phyloP scores from a whole-genome alignment of 2,888 invertebrate genomes.

The Tubulanus polymorphus region DNA sequence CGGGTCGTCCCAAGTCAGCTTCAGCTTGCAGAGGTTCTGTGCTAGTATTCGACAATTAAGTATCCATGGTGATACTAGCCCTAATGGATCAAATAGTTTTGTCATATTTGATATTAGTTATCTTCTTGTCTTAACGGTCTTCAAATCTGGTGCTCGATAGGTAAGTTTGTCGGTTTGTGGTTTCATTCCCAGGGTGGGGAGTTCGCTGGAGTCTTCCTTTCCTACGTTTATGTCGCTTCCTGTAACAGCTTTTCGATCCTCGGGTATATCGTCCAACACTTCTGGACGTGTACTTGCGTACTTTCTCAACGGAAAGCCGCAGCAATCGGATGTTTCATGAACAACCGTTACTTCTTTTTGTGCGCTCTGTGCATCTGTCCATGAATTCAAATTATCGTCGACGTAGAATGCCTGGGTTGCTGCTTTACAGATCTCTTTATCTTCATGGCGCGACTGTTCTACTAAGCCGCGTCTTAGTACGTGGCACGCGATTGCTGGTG shows the following conservation, averaged over 20 bases:
- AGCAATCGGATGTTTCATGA: not conserved
- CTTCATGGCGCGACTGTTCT: not conserved
- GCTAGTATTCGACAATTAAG: not conserved
- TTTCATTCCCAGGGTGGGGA: not conserved
- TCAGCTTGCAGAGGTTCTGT: not conserved
- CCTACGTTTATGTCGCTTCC: not conserved
- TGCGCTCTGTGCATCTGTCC: not conserved
- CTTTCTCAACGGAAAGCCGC: not conserved
- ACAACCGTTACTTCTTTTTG: not conserved
- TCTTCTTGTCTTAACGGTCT: not conserved
- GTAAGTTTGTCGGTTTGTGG: not conserved
- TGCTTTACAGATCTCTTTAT: not conserved
- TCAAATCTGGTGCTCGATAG: not conserved
- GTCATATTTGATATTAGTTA: not conserved
- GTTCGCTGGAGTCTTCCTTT: not conserved
- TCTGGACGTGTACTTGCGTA: not conserved
- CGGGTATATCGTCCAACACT: not conserved
- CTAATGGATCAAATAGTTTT: not conserved
- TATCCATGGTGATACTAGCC: not conserved
- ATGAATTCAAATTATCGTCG: not conserved
- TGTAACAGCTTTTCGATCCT: not conserved
- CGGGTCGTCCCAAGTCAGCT: not conserved
- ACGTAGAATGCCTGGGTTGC: not conserved
- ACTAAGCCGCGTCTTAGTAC: not conserved
- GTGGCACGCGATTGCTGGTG: not conserved